Conservation (phyloP, 2,888 invertebrate genomes). For the Platycheirus albimanus region DNA sequence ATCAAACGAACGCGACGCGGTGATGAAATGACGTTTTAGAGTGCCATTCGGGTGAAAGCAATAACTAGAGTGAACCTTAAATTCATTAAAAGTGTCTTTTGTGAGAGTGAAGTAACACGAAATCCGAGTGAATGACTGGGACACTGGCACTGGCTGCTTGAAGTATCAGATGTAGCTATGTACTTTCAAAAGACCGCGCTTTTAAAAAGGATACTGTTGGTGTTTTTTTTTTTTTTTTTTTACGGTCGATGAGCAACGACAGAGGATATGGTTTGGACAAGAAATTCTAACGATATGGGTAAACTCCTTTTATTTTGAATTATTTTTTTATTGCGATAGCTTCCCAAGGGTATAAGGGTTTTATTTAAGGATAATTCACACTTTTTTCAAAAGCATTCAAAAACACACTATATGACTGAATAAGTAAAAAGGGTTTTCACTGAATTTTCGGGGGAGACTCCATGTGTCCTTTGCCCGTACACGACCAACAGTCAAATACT, state of each 20-base stretch:
- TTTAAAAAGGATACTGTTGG: constrained; percentile 6
- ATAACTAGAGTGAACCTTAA: constrained; percentile 55
- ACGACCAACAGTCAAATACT: constrained; percentile 70
- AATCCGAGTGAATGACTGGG: constrained; percentile 31
- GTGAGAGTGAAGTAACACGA: constrained; percentile 10
- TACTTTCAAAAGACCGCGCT: neutral
- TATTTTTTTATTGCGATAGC: neutral
- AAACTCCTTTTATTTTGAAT: no score
- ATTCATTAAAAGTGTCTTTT: constrained; percentile 52
- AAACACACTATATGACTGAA: neutral
- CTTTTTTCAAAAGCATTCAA: neutral
- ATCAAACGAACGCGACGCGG: constrained; percentile 59
- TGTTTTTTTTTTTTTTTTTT: no score
- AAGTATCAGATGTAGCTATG: constrained; percentile 7
- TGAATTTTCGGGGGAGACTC: constrained; percentile 35
- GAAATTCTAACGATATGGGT: neutral
- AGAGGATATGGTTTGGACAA: neutral
- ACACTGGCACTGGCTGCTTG: constrained; percentile 3
- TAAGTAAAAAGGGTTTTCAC: constrained; percentile 33
- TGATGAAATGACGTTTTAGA: constrained; percentile 37
- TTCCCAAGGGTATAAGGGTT: neutral
- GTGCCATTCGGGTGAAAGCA: constrained; percentile 43
- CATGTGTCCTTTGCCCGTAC: constrained; percentile 60
- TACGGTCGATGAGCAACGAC: neutral
- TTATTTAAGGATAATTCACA: neutral